A percentile compares a stretch with the other conserved stretches of the same genome.
These are phyloP conservation scores for Creontiades dilutus DNA, from an alignment of 2,888 invertebrate species.

Conservation along the genomic window DNA sequence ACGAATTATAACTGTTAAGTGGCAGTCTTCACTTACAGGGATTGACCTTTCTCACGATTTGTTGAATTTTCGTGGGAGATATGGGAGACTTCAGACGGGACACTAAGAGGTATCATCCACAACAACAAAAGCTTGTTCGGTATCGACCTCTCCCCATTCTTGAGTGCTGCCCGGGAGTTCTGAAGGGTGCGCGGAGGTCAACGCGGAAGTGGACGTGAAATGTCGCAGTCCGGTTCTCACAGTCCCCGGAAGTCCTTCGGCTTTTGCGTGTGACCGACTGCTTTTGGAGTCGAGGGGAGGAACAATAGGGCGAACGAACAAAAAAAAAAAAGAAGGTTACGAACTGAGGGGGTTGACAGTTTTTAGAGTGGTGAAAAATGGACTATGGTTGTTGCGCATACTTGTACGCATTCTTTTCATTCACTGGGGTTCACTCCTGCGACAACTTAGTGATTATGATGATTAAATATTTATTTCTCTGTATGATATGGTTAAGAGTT, in stretches of 20 bases:
- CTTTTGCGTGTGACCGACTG: neutral
- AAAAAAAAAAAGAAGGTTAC: neutral
- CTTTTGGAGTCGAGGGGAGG: neutral
- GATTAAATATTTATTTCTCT: too few relatives aligned
- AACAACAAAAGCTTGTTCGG: neutral
- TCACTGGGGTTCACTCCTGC: too few relatives aligned
- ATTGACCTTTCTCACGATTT: neutral
- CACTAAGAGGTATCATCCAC: neutral
- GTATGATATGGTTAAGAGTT: too few relatives aligned
- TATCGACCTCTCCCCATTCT: neutral
- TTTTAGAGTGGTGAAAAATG: neutral
- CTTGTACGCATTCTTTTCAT: too few relatives aligned
- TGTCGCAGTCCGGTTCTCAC: slow-evolving; percentile 5
- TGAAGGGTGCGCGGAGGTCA: neutral
- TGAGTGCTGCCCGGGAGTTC: neutral
- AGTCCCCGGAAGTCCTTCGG: neutral
- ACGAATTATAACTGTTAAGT: too few relatives aligned
- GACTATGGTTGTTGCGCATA: neutral
- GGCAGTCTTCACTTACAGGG: too few relatives aligned
- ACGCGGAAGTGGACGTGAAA: neutral
- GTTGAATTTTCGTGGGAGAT: neutral
- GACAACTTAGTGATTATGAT: too few relatives aligned
- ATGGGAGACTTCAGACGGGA: neutral
- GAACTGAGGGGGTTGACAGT: slow-evolving; percentile 11
- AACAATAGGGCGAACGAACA: neutral